These are phyloP conservation scores for Epinephelus fuscoguttatus DNA, from an alignment of 2,113 vertebrate genomes.

Conservation along the genomic window DNA sequence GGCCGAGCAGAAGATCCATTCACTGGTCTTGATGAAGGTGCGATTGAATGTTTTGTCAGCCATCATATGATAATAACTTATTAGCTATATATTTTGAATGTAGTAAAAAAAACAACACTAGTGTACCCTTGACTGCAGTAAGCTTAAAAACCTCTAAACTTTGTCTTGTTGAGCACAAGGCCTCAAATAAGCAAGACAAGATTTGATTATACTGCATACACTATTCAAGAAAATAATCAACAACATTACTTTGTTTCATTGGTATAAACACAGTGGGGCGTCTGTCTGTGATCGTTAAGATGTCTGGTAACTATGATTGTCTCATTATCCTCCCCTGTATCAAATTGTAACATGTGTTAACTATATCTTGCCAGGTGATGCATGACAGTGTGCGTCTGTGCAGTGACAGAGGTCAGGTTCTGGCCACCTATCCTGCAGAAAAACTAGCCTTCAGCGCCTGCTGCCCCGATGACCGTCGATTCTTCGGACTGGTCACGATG, in stretches of 20 bases:
- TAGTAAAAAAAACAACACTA: background rate
- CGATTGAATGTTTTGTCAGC: background rate
- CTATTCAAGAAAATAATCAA: background rate
- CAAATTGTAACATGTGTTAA: background rate
- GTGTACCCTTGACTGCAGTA: background rate
- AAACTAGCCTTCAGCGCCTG: conserved; percentile 97
- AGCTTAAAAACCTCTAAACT: background rate
- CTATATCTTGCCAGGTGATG: conserved; percentile 84
- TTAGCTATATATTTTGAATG: background rate
- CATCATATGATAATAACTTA: background rate
- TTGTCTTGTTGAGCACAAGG: background rate
- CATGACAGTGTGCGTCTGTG: conserved; percentile 94
- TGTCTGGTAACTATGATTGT: background rate
- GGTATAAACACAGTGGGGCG: background rate
- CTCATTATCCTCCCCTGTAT: background rate
- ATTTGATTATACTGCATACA: background rate
- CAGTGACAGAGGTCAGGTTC: conserved; percentile 87
- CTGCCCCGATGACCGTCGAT: conserved; percentile 94
- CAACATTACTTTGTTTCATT: background rate
- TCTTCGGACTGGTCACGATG: conserved; percentile 98
- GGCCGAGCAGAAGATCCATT: conserved; percentile 96
- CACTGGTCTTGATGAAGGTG: conserved; percentile 92
- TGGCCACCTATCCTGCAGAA: conserved; percentile 96
- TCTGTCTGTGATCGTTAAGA: background rate
- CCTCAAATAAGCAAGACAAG: background rate